Evolutionary conservation across 2,888 invertebrate genomes (phyloP), one percentile per base, ranked within the genome.

Genomic region (Drosophila falleni): DNA sequence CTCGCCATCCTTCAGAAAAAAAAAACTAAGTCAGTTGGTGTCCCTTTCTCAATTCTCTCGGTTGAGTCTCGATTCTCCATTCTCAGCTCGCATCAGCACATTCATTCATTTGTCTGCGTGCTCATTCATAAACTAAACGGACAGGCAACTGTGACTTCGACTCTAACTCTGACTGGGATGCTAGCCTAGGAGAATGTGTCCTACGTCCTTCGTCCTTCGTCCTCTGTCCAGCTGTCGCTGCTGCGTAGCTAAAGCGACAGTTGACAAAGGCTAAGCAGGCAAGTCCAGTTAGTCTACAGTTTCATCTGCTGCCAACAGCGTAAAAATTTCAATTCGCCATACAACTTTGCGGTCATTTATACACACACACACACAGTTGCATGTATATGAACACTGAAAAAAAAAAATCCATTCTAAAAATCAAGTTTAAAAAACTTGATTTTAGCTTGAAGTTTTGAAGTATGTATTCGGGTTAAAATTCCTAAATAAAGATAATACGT

Each of bases 321-420:
- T 87, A 74, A 79, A 87, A 83, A 84, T 83, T 84, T 84, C 87
- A 87, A 87, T 87, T 87, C 81, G 81, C 76, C 82, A 84, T 87
- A 84, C 81, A 79, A 71, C 78, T 84, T 83, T 83, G 83, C 69
- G 83, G 83, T 83, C 87, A 87, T 87, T 83, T 83, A 78, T 75
- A 64, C 68, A 80, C 61, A 72, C 72, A 77, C 41, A 31, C 29
- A 61, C 46, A 44, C 23, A n/a, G n/a, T n/a, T n/a, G n/a, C n/a
- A n/a, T n/a, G n/a, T n/a, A n/a, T n/a, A n/a, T n/a, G n/a, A n/a
- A n/a, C n/a, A n/a, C n/a, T n/a, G n/a, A n/a, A n/a, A n/a, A n/a
- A n/a, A n/a, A n/a, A n/a, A n/a, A n/a, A n/a, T n/a, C n/a, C n/a
- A n/a, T n/a, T n/a, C n/a, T n/a, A n/a, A n/a, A n/a, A n/a, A n/a